These are phyloP conservation scores for Mixornis gularis DNA, from an alignment of 2,113 vertebrate genomes.

Conservation along the genomic window DNA sequence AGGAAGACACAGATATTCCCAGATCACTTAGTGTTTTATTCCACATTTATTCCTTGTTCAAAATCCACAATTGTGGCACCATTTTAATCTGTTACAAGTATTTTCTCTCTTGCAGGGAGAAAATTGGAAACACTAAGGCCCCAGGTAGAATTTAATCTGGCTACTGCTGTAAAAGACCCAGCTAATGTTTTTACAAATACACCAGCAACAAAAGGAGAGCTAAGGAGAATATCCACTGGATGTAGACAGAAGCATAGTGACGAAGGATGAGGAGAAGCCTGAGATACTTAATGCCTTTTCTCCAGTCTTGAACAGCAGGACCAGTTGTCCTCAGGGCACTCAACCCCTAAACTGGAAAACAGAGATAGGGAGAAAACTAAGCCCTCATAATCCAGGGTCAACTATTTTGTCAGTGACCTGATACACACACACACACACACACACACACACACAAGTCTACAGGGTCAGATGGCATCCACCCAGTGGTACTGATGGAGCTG, in stretches of 20 bases:
- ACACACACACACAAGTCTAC: neutral
- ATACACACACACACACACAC: too few relatives aligned
- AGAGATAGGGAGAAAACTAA: neutral
- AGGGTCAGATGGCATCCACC: neutral
- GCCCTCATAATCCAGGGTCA: neutral
- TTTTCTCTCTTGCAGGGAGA: neutral
- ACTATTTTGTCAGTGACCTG: neutral
- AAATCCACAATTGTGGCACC: neutral
- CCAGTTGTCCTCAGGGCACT: too few relatives aligned
- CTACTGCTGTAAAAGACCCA: neutral
- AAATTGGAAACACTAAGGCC: neutral
- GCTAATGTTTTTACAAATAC: neutral
- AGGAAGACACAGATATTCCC: neutral
- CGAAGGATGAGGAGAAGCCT: neutral
- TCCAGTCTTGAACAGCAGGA: neutral
- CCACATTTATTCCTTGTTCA: neutral
- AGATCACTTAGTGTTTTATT: neutral
- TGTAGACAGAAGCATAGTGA: neutral
- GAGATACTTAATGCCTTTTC: neutral
- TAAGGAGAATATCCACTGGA: neutral
- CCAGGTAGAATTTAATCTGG: neutral
- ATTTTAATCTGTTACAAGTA: neutral
- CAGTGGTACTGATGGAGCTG: fast-evolving
- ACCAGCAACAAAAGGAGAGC: neutral
- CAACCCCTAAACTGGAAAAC: neutral